Percentiles rank a stretch among this genome's conserved stretches.
phyloP scores from a whole-genome alignment of 2,797 vertebrate species.

The Rhabdophis nuchalis region DNA sequence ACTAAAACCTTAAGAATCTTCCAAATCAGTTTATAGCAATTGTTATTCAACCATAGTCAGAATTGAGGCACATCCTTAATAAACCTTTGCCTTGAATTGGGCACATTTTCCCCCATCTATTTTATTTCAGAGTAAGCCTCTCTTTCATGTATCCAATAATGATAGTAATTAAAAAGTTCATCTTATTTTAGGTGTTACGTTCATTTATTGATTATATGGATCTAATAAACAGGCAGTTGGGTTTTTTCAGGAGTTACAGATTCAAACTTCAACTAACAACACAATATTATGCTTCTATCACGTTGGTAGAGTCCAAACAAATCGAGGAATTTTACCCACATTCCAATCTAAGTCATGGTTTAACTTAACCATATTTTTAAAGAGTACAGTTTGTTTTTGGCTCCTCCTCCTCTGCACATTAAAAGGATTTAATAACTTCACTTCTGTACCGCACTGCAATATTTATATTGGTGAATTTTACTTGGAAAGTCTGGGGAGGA shows the following conservation, averaged over 20 bases:
- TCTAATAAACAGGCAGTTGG: neutral
- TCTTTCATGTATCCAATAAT: conserved; percentile 1
- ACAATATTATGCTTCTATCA: neutral
- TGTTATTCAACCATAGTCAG: neutral
- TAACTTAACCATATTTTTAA: conserved; percentile 33
- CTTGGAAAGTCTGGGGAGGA: neutral
- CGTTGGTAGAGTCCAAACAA: neutral
- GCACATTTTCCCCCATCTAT: neutral
- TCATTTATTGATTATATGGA: neutral
- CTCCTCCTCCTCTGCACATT: conserved; percentile 5
- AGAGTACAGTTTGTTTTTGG: conserved; percentile 19
- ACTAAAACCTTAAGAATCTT: conserved; percentile 7
- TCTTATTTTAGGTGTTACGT: neutral
- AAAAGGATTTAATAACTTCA: conserved; percentile 32
- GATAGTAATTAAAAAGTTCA: neutral
- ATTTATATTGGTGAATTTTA: conserved; percentile 44
- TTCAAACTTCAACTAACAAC: neutral
- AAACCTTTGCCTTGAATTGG: neutral
- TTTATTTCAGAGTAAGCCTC: conserved; percentile 5
- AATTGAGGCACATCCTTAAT: neutral
- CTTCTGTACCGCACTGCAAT: conserved; percentile 30
- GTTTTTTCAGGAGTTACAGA: neutral
- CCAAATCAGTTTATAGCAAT: neutral
- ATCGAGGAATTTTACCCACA: conserved; percentile 31
- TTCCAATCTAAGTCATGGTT: conserved; percentile 14